phyloP scores from a whole-genome alignment of 2,113 vertebrate species.

The Tachysurus vachellii region DNA sequence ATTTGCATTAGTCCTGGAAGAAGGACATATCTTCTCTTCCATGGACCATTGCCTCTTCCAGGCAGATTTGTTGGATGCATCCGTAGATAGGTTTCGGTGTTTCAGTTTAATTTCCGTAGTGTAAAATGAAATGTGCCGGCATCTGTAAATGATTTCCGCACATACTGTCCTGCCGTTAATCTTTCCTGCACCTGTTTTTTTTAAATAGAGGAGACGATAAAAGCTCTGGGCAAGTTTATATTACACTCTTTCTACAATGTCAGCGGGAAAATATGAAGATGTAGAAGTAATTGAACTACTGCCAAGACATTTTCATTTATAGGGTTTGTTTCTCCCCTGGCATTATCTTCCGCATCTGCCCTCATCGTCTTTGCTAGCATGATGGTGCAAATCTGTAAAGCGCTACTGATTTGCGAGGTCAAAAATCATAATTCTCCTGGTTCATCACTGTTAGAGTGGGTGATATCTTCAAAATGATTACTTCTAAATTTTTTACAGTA shows the following conservation, averaged over 20 bases:
- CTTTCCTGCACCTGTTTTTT: constrained; percentile 18
- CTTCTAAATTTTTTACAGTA: too few species aligned
- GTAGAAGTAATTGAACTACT: constrained; percentile 24
- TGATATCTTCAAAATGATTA: neutral
- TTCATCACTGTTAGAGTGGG: neutral
- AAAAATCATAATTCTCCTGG: neutral
- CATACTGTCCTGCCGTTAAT: neutral
- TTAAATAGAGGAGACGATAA: constrained; percentile 13
- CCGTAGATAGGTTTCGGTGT: neutral
- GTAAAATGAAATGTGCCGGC: constrained; percentile 5
- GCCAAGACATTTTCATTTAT: constrained; percentile 6
- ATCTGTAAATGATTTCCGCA: constrained; percentile 25
- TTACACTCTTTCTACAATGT: constrained; percentile 19
- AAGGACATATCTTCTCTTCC: constrained; percentile 14
- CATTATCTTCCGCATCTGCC: neutral
- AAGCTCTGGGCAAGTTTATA: constrained; percentile 28
- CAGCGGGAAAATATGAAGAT: constrained; percentile 21
- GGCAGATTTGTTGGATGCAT: neutral
- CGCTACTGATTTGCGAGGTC: neutral
- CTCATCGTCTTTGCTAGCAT: neutral
- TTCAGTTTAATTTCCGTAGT: constrained; percentile 17
- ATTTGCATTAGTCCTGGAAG: neutral
- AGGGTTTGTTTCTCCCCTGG: constrained; percentile 13
- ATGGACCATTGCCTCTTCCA: neutral
- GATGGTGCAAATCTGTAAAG: neutral